Percentiles rank a stretch among this genome's conserved stretches.
Conservation (phyloP, 2,113 vertebrate species). For the Dermatemys mawii region DNA sequence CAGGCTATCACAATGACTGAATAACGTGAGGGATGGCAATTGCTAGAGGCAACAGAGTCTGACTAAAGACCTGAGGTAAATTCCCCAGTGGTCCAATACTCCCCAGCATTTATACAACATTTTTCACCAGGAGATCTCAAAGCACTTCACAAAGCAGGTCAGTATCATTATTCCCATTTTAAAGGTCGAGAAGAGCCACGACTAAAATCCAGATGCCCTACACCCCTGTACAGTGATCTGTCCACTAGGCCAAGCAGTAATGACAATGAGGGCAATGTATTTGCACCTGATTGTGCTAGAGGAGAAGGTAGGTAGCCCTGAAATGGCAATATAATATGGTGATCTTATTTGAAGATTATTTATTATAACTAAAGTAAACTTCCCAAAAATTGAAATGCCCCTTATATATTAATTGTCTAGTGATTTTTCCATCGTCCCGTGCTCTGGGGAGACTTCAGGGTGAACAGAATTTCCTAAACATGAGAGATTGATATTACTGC, state of each 20-base stretch:
- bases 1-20: background rate
- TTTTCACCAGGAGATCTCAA: background rate
- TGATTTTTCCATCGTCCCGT: background rate
- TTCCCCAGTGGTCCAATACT: background rate
- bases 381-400: background rate
- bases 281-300: background rate
- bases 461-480: background rate
- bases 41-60: background rate
- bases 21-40: background rate
- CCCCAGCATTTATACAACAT: background rate
- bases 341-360: background rate
- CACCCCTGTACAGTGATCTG: background rate
- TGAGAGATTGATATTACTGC: background rate
- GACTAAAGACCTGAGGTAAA: background rate
- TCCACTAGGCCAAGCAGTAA: background rate
- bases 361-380: background rate
- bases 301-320: background rate
- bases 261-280: background rate
- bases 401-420: background rate
- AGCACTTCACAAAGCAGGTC: background rate
- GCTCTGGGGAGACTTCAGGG: background rate
- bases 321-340: background rate
- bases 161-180: background rate
- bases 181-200: background rate
- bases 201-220: background rate